Percentiles rank a stretch among this genome's conserved stretches.
Conservation (phyloP, 2,113 vertebrate species). For the Neolamprologus devosi region DNA sequence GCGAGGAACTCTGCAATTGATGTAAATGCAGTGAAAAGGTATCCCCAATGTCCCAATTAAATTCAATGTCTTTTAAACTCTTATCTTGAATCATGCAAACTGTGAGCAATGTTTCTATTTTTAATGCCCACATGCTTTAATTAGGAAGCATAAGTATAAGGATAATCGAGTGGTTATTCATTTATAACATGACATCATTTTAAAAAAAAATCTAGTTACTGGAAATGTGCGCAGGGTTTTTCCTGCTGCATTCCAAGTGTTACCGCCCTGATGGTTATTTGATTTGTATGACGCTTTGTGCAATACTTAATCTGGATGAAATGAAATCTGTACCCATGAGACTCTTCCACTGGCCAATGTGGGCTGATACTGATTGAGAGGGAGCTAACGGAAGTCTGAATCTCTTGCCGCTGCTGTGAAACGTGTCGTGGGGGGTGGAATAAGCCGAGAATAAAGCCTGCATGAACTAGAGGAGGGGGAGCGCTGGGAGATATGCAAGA, state of each 20-base stretch:
- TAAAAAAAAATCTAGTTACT: background rate
- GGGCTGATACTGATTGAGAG: conserved; percentile 4
- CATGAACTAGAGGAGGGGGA: background rate
- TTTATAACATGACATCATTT: background rate
- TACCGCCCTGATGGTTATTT: background rate
- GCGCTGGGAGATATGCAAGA: background rate
- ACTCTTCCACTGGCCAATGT: background rate
- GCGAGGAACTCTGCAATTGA: background rate
- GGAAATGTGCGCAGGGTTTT: background rate
- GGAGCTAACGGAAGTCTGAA: conserved; percentile 1
- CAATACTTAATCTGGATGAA: conserved; percentile 8
- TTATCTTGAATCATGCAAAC: background rate
- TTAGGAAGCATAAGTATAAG: background rate
- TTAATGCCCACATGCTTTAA: background rate
- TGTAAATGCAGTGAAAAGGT: background rate
- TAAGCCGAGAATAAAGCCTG: background rate
- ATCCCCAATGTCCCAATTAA: background rate
- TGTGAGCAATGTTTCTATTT: background rate
- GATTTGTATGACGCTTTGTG: background rate
- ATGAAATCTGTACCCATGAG: conserved; percentile 6
- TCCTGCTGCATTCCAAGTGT: background rate
- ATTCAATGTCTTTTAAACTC: background rate
- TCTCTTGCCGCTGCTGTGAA: conserved; percentile 7
- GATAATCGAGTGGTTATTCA: background rate
- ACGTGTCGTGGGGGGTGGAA: background rate